A percentile compares a stretch with the other conserved stretches of the same genome.
Conservation (phyloP, 2,888 invertebrate genomes). For the Dicyrtomina minuta region DNA sequence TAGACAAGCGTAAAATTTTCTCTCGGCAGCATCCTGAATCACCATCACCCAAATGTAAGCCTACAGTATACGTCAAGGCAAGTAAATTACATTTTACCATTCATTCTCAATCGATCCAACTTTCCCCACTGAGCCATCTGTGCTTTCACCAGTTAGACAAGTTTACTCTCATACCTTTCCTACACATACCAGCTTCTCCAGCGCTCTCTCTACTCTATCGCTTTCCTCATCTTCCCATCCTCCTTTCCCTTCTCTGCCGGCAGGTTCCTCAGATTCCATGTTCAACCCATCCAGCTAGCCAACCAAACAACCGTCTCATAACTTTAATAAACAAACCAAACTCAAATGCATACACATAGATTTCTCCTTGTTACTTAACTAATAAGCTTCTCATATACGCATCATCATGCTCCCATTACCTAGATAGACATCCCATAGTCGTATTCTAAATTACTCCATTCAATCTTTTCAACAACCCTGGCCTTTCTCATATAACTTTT, state of each 20-base stretch:
- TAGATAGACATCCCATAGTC: not conserved
- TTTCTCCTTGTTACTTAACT: not conserved
- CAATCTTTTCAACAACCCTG: too few relatives aligned
- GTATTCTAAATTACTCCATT: too few relatives aligned
- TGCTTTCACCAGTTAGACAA: conserved; percentile 23
- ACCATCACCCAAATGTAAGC: conserved; percentile 22
- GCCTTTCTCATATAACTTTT: too few relatives aligned
- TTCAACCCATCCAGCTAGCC: not conserved
- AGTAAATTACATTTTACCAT: conserved; percentile 34
- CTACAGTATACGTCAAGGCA: conserved; percentile 24
- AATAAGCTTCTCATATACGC: not conserved
- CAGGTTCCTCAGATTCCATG: conserved; percentile 12
- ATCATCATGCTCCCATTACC: not conserved
- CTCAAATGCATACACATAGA: too few relatives aligned
- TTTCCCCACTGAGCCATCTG: conserved; percentile 29
- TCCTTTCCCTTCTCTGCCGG: conserved; percentile 4
- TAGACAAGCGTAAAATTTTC: conserved; percentile 34
- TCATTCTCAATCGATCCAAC: conserved; percentile 36
- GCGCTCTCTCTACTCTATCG: conserved; percentile 25
- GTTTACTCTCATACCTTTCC: conserved; percentile 4
- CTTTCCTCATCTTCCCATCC: conserved; percentile 8
- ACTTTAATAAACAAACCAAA: too few relatives aligned
- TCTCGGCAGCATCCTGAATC: conserved; percentile 29
- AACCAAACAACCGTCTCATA: not conserved
- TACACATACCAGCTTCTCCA: conserved; percentile 3